Percentiles rank a stretch among this genome's conserved stretches.
These are phyloP conservation scores for Campopleginae sp. DNA, from an alignment of 2,888 invertebrate genomes.

Conservation along the genomic window DNA sequence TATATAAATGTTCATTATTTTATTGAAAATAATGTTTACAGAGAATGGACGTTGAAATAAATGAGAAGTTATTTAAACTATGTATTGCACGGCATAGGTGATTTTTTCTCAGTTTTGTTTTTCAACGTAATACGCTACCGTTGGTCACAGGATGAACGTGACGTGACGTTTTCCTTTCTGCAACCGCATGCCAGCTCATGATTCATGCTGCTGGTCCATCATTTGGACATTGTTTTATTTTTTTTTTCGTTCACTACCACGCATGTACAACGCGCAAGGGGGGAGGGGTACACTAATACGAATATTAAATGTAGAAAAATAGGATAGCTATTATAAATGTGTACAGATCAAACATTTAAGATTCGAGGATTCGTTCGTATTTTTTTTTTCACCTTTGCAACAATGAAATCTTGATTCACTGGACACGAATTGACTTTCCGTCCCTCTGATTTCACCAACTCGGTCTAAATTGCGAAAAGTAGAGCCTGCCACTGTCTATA, in stretches of 20 bases:
- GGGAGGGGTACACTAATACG: slow-evolving; percentile 63
- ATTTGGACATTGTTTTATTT: slow-evolving; percentile 41
- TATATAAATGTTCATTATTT: slow-evolving; percentile 63
- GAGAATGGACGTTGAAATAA: slow-evolving; percentile 73
- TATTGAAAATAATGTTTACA: slow-evolving; percentile 79
- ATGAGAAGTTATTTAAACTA: slow-evolving; percentile 67
- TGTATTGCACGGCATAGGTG: slow-evolving; percentile 66
- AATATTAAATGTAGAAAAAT: slow-evolving; percentile 82
- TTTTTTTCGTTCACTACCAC: slow-evolving; percentile 42
- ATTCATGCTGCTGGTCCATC: slow-evolving; percentile 23
- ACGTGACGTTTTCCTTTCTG: slow-evolving; percentile 33
- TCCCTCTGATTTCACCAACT: background rate
- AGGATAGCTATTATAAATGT: slow-evolving; percentile 74
- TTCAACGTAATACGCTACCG: slow-evolving; percentile 44
- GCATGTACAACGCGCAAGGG: slow-evolving; percentile 54
- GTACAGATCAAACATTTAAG: slow-evolving; percentile 63
- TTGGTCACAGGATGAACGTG: slow-evolving; percentile 52
- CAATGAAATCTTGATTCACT: slow-evolving; percentile 36
- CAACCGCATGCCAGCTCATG: slow-evolving; percentile 12
- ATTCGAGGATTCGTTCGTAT: slow-evolving; percentile 45
- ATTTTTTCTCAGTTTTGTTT: slow-evolving; percentile 66
- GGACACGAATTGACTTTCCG: slow-evolving; percentile 32
- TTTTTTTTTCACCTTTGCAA: slow-evolving; percentile 43
- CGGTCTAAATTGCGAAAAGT: slow-evolving; percentile 8
- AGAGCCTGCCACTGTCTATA: slow-evolving; percentile 10